Conservation (phyloP, 2,888 invertebrate genomes). For the Pachycephus smyrnensis region DNA sequence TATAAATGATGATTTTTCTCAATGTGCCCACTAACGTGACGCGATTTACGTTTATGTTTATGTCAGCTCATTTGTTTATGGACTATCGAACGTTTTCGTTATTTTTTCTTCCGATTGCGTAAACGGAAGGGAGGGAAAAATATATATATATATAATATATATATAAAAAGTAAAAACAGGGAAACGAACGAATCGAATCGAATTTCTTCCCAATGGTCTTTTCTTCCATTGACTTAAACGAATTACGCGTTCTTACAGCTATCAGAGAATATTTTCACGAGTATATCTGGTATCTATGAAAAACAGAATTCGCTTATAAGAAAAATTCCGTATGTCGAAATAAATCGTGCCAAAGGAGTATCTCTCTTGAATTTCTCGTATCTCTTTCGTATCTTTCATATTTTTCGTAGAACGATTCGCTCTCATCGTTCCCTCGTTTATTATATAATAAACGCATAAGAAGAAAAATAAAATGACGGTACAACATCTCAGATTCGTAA, state of each 20-base stretch:
- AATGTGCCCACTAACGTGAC: constrained; percentile 48
- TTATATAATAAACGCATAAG: not conserved
- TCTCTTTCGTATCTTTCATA: not conserved
- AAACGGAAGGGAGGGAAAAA: constrained; percentile 11
- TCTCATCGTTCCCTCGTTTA: not conserved
- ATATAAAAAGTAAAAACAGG: not conserved
- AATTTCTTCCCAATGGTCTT: not conserved
- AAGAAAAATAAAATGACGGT: not conserved
- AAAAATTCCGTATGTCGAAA: not conserved
- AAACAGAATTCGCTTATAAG: not conserved
- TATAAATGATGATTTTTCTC: constrained; percentile 52
- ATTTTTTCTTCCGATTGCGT: not conserved
- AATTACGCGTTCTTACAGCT: not conserved
- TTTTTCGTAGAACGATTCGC: not conserved
- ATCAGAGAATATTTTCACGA: not conserved
- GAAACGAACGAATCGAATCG: not conserved
- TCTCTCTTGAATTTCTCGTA: not conserved
- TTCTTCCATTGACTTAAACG: not conserved
- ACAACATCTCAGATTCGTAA: not conserved
- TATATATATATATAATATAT: not conserved
- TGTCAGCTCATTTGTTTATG: not conserved
- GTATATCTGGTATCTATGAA: not conserved
- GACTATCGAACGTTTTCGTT: not conserved
- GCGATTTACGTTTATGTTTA: constrained; percentile 17
- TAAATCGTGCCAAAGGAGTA: constrained; percentile 1